A percentile compares a stretch with the other conserved stretches of the same genome.
Conservation (phyloP, 2,797 vertebrate species). For the Alosa sapidissima region DNA sequence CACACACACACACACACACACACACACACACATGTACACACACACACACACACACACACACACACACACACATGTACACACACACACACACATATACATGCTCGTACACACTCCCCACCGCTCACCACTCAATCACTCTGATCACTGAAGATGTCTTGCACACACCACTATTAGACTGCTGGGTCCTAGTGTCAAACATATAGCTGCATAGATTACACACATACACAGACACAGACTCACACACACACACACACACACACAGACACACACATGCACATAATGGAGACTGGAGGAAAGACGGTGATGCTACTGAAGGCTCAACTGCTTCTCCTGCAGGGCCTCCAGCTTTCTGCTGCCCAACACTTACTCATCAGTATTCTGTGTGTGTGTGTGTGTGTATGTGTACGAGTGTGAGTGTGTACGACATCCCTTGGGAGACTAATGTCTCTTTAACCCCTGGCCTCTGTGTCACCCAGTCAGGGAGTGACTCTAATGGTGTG, state of each 20-base stretch:
- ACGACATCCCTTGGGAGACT: slow-evolving; percentile 3
- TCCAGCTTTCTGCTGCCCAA: background rate
- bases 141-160: too few relatives aligned
- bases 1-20: background rate
- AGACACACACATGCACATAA: background rate
- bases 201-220: background rate
- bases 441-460: slow-evolving; percentile 47
- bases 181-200: too few relatives aligned
- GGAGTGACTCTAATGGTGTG: slow-evolving; percentile 36
- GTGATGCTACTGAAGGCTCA: background rate
- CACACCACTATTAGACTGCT: background rate
- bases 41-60: slow-evolving; percentile 26
- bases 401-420: background rate
- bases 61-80: background rate
- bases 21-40: background rate
- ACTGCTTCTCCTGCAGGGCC: background rate
- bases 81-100: background rate
- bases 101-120: too few relatives aligned
- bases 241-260: background rate
- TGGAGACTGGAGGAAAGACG: background rate
- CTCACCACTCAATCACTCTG: too few relatives aligned
- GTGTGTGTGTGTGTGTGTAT: background rate
- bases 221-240: background rate
- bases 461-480: slow-evolving; percentile 34
- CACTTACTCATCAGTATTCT: slow-evolving; percentile 13